These are phyloP conservation scores for Brienomyrus longianalis DNA, from an alignment of 2,113 vertebrate genomes.

Conservation along the genomic window DNA sequence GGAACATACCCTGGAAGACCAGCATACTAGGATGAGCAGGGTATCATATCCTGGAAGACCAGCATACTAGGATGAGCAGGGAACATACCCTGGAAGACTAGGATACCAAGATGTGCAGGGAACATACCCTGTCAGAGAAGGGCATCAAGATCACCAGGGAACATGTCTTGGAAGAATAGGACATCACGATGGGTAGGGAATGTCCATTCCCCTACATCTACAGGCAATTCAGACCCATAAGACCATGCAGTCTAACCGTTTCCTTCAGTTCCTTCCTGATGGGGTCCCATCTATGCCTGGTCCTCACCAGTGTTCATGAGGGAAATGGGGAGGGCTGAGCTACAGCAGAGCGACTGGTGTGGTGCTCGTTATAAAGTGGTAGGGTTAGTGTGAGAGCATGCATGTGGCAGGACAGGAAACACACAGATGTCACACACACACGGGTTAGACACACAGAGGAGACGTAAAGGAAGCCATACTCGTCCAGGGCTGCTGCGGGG, in stretches of 20 bases:
- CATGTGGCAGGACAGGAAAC: background rate
- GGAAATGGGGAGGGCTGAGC: background rate
- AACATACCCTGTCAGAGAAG: background rate
- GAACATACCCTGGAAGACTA: too few species aligned
- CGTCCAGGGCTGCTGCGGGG: slow-evolving; percentile 73
- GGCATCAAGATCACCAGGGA: background rate
- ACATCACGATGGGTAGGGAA: background rate
- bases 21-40: too few species aligned
- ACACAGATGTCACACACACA: background rate
- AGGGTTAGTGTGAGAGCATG: slow-evolving; percentile 20
- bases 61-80: too few species aligned
- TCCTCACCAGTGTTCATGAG: background rate
- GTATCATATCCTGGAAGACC: too few species aligned
- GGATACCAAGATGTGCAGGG: too few species aligned
- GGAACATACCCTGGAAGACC: too few species aligned
- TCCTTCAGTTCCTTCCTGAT: background rate
- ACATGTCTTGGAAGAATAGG: background rate
- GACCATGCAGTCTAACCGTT: background rate
- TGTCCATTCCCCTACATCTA: background rate
- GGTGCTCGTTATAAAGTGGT: background rate
- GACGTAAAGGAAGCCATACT: slow-evolving; percentile 76
- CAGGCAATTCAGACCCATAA: background rate
- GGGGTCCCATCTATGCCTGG: background rate
- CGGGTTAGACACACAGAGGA: slow-evolving; percentile 27
- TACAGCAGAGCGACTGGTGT: background rate